Percentiles rank a stretch among this genome's conserved stretches.
These are phyloP conservation scores for Talpa occidentalis DNA, from an alignment of 2,113 vertebrate genomes.

Conservation along the genomic window DNA sequence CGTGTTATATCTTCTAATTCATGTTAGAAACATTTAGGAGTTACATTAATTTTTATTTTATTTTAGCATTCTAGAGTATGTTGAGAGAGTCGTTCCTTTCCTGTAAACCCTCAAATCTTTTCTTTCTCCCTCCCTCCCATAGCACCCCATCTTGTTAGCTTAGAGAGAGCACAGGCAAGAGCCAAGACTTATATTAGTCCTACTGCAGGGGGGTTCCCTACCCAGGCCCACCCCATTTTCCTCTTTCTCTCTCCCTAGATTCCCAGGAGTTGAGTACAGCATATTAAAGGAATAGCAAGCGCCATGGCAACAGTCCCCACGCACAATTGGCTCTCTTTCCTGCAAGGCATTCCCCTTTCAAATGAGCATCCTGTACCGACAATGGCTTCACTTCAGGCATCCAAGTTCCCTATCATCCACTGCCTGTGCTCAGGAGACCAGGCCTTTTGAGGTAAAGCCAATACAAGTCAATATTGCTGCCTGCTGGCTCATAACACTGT, in stretches of 20 bases:
- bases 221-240: background rate
- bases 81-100: conserved; percentile 38
- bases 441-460: background rate
- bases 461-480: background rate
- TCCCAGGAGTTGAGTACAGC: conserved; percentile 67
- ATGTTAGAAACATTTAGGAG: conserved; percentile 1
- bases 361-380: conserved; percentile 74
- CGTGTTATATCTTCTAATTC: background rate
- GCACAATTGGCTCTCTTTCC: conserved; percentile 81
- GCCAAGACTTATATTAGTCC: background rate
- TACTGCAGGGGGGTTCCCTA: background rate
- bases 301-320: conserved; percentile 89
- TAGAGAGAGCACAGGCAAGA: background rate
- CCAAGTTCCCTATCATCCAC: background rate
- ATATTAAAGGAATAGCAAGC: conserved; percentile 84
- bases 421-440: background rate
- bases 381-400: conserved; percentile 35
- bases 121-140: background rate
- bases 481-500: background rate
- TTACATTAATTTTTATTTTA: conserved; percentile 50
- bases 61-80: background rate
- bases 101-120: background rate
- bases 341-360: conserved; percentile 72
- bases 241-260: background rate
- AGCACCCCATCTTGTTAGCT: background rate